Conservation (phyloP, 1,140 invertebrate genomes). For the Bicyclus anynana region DNA sequence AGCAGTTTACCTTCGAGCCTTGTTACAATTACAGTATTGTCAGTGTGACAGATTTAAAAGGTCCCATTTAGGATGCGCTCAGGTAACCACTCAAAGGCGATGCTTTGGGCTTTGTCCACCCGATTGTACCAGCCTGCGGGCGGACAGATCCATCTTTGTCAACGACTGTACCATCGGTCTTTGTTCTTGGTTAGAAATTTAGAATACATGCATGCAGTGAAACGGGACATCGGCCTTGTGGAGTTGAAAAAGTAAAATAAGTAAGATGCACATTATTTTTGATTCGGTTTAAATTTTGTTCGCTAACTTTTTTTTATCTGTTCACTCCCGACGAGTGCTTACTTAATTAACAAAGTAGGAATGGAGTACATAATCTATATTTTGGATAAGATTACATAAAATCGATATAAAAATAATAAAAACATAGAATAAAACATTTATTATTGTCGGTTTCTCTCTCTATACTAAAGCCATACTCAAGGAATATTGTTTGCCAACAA, state of each 20-base stretch:
- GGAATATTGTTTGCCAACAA: no score
- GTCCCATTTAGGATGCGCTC: slow-evolving; percentile 33
- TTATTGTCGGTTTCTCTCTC: no score
- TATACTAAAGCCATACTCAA: no score
- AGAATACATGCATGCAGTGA: slow-evolving; percentile 45
- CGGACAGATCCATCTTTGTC: slow-evolving; percentile 61
- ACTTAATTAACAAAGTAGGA: no score
- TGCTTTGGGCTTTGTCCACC: slow-evolving; percentile 56
- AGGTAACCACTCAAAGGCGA: slow-evolving; percentile 50
- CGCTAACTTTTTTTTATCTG: no score
- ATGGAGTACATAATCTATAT: no score
- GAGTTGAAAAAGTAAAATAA: slow-evolving; percentile 10
- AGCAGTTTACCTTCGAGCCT: slow-evolving; percentile 3
- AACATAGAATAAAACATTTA: no score
- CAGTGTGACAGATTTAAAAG: slow-evolving; percentile 36
- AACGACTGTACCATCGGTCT: slow-evolving; percentile 44
- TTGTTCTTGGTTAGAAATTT: slow-evolving; percentile 71
- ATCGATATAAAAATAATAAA: no score
- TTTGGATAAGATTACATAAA: no score
- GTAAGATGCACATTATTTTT: not conserved
- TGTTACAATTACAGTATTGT: slow-evolving; percentile 17
- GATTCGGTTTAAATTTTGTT: no score
- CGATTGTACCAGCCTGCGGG: slow-evolving; percentile 50
- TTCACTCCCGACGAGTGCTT: no score
- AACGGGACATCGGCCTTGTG: slow-evolving; percentile 24